These are phyloP conservation scores for Lasioglossum lativentre DNA, from an alignment of 2,888 invertebrate species.

Conservation along the genomic window DNA sequence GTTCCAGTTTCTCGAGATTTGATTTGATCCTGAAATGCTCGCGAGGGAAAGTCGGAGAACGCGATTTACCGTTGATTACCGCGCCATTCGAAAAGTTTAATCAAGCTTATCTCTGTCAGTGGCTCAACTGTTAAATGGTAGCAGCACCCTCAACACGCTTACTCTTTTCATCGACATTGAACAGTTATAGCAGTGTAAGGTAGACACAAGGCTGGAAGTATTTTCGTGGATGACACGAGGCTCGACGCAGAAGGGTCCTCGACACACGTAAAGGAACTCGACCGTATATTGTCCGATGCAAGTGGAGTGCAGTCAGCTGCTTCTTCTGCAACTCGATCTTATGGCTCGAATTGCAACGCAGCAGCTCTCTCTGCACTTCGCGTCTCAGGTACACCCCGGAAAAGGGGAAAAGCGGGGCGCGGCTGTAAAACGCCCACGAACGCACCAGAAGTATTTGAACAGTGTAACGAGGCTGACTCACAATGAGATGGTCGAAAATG, in stretches of 20 bases:
- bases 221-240: slow-evolving; percentile 28
- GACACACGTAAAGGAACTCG: slow-evolving; percentile 25
- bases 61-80: background rate
- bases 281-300: slow-evolving; percentile 41
- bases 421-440: slow-evolving; percentile 59
- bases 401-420: slow-evolving; percentile 38
- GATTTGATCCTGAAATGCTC: background rate
- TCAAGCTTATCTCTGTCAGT: slow-evolving; percentile 5
- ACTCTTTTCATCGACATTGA: slow-evolving; percentile 5
- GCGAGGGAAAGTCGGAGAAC: background rate
- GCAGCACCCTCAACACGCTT: background rate
- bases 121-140: slow-evolving; percentile 5
- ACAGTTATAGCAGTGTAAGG: background rate
- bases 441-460: slow-evolving; percentile 37
- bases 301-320: slow-evolving; percentile 44
- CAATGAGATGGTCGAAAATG: slow-evolving; percentile 50
- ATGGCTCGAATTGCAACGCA: slow-evolving; percentile 57
- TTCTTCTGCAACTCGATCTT: slow-evolving; percentile 63
- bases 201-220: background rate
- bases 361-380: slow-evolving; percentile 49
- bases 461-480: slow-evolving; percentile 36
- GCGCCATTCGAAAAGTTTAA: background rate
- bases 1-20: background rate
- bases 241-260: slow-evolving; percentile 18
- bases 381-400: slow-evolving; percentile 6